Conservation (phyloP, 2,797 vertebrate genomes). For the Leucoraja ocellata region DNA sequence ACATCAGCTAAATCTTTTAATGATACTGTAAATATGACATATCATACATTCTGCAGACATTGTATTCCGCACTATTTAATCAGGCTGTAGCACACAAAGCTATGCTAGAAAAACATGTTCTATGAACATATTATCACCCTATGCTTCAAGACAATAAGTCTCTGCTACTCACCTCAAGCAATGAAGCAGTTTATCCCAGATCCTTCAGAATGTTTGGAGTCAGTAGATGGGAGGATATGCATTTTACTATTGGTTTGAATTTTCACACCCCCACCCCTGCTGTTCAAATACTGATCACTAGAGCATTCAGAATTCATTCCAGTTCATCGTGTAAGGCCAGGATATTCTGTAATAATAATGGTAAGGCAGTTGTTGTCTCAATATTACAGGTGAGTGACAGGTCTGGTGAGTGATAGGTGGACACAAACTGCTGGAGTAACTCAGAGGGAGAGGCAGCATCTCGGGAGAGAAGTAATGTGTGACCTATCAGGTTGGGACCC, state of each 20-base stretch:
- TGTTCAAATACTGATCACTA: too few species aligned
- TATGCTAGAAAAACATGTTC: not conserved
- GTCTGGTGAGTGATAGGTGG: too few species aligned
- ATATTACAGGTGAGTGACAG: too few species aligned
- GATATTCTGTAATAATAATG: not conserved
- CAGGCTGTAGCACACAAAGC: not conserved
- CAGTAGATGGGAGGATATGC: not conserved
- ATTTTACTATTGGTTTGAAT: too few species aligned
- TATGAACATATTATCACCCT: not conserved
- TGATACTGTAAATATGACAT: not conserved
- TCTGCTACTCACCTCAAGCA: not conserved
- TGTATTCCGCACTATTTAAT: not conserved
- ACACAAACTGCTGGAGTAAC: too few species aligned
- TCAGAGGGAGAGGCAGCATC: too few species aligned
- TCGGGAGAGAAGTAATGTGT: too few species aligned
- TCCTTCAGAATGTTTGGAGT: not conserved
- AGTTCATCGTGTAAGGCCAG: not conserved
- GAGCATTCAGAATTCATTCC: not conserved
- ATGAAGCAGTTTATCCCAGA: not conserved
- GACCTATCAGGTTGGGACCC: too few species aligned
- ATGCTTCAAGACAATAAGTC: not conserved
- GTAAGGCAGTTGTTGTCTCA: too few species aligned
- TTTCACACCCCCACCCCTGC: too few species aligned
- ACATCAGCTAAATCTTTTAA: not conserved
- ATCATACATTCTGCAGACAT: not conserved